Percentiles rank a stretch among this genome's conserved stretches.
Conservation (phyloP, 1,140 invertebrate species). For the Calephelis virginiensis region DNA sequence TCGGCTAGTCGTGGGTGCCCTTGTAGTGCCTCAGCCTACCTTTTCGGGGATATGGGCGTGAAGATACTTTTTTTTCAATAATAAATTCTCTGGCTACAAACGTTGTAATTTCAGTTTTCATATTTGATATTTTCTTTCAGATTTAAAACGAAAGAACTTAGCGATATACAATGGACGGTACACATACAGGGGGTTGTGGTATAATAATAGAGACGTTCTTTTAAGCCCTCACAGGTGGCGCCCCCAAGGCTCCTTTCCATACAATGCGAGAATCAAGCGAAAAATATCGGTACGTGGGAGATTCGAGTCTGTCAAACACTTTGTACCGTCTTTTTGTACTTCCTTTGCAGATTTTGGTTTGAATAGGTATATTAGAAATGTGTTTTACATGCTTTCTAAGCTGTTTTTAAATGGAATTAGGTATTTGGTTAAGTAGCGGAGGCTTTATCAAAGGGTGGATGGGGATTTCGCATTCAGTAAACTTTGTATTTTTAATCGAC, state of each 20-base stretch:
- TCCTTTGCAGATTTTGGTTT: constrained; percentile 15
- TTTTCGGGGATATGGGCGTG: no score
- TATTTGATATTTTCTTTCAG: constrained; percentile 17
- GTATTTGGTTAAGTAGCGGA: no score
- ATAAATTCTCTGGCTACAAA: not conserved
- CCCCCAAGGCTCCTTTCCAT: constrained; percentile 37
- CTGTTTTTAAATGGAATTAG: no score
- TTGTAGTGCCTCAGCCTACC: no score
- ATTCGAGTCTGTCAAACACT: constrained; percentile 26
- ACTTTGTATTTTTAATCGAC: no score
- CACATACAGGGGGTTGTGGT: constrained; percentile 39
- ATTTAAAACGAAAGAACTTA: constrained; percentile 42
- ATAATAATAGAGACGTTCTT: constrained; percentile 42
- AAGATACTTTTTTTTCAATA: no score
- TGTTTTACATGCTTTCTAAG: not conserved
- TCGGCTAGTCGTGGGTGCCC: no score
- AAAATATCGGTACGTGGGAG: constrained; percentile 30
- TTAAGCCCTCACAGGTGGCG: constrained; percentile 61
- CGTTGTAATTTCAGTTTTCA: constrained; percentile 3
- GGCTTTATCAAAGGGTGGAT: no score
- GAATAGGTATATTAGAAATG: not conserved
- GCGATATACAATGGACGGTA: constrained; percentile 45
- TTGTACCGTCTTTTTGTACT: constrained; percentile 24
- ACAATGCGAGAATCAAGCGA: constrained; percentile 35
- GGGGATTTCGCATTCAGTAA: no score